phyloP scores from a whole-genome alignment of 2,888 invertebrate species.

The Zhengitettix transpicula region DNA sequence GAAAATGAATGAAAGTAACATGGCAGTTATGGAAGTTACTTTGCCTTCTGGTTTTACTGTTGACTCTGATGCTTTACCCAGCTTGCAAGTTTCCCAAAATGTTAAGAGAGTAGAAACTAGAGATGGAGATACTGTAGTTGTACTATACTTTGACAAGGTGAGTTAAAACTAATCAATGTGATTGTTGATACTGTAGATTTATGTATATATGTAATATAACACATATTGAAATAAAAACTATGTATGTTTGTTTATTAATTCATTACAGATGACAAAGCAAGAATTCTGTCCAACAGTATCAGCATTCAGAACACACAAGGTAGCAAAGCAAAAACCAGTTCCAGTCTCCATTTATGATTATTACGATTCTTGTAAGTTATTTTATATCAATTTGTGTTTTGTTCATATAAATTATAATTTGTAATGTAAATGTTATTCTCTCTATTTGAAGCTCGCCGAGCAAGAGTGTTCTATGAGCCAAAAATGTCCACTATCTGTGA shows the following conservation, averaged over 20 bases:
- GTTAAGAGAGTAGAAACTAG: constrained; percentile 52
- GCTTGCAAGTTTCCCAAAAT: constrained; percentile 35
- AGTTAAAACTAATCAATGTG: constrained; percentile 11
- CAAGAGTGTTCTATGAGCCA: constrained; percentile 65
- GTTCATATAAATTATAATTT: too few species aligned
- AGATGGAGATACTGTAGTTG: constrained; percentile 44
- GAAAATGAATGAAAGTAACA: constrained; percentile 55
- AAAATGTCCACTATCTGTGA: constrained; percentile 57
- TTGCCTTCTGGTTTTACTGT: constrained; percentile 84
- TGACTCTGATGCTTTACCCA: constrained; percentile 54
- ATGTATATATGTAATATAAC: background rate
- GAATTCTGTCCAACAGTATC: constrained; percentile 73
- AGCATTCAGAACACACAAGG: constrained; percentile 65
- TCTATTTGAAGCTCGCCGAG: constrained; percentile 51
- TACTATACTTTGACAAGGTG: constrained; percentile 58
- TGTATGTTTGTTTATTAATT: background rate
- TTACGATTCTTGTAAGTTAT: constrained; percentile 72
- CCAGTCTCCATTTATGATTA: constrained; percentile 77
- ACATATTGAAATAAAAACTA: background rate
- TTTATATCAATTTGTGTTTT: background rate
- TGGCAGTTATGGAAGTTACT: constrained; percentile 79
- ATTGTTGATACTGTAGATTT: background rate
- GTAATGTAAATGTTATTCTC: too few species aligned
- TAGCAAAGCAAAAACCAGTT: constrained; percentile 72
- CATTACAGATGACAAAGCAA: constrained; percentile 27